Base-by-base conservation (phyloP, 2,888 invertebrate species). In the Metellina segmentata region DNA sequence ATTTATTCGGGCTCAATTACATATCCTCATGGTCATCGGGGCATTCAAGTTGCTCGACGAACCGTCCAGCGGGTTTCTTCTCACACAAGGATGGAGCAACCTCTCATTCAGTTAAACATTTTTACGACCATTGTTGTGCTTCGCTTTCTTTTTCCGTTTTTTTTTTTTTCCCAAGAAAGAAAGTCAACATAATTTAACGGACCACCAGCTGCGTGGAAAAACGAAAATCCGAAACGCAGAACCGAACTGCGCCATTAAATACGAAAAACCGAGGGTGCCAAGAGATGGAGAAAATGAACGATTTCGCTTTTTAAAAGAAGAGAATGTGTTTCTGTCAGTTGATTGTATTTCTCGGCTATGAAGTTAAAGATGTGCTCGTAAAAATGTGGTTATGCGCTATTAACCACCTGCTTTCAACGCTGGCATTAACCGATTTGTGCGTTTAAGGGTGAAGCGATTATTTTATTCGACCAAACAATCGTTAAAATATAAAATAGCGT, bases 1-100 rank as follows among this genome's bases (percentile, higher is more conserved):
- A 34, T 85, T 85, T 75, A 72, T 75, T 85, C 53, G 74, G 74
- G 74, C 85, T 75, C 85, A 85, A 85, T 85, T 85, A 74, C 85
- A 75, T 53, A 53, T 72, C 19, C 51, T 72, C 87, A 87, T 87
- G 79, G 72, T n/a, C 87, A 81, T 53, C 53, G 52, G 34, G 79
- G 71, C 79, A 87, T 87, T 87, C 72, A 79, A 11, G 34, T 34
- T 74, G 74, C 48, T 83, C 83, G 74, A 34, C 83, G 53, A 34
- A 83, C 83, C 83, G 74, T 74, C 8, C 11, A 74, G 61, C 48
- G 52, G 74, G 9, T 61, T 82, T 82, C 4, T 49, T 48, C 49
- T 8, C 19, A 72, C 34, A 72, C n/a, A 34, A 34, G 34, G 34
- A 34, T 34, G 34, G 61, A 78, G 16, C 78, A 51, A n/a, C 51